Conservation (phyloP, 2,797 vertebrate genomes). For the Periophthalmus magnuspinnatus region DNA sequence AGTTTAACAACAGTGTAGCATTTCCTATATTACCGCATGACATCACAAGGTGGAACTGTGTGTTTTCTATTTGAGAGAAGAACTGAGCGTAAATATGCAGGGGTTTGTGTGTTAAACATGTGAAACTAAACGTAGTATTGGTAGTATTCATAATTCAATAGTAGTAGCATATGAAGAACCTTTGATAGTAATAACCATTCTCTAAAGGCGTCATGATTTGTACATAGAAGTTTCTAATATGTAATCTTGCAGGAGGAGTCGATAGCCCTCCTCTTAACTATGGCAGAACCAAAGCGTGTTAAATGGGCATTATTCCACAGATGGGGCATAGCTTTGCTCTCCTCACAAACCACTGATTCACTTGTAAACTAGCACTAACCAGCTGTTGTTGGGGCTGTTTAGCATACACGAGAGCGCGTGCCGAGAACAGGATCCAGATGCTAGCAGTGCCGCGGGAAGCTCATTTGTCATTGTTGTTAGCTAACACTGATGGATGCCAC, state of each 20-base stretch:
- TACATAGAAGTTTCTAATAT: conserved; percentile 44
- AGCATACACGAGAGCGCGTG: conserved; percentile 76
- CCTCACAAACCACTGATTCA: conserved; percentile 85
- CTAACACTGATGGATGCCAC: conserved; percentile 88
- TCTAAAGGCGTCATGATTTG: conserved; percentile 26
- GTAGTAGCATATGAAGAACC: too few relatives aligned
- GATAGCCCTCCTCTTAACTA: conserved; percentile 63
- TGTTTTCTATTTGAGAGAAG: too few relatives aligned
- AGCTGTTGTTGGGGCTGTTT: conserved; percentile 85
- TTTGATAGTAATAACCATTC: background rate
- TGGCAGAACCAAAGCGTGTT: conserved; percentile 71
- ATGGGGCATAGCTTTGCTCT: conserved; percentile 70
- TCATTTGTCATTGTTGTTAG: conserved; percentile 83
- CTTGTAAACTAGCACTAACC: conserved; percentile 82
- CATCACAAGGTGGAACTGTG: too few relatives aligned
- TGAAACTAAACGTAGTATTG: too few relatives aligned
- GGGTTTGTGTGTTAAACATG: too few relatives aligned
- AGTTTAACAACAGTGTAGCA: too few relatives aligned
- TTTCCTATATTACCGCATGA: too few relatives aligned
- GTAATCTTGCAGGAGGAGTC: conserved; percentile 61
- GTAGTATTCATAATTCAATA: too few relatives aligned
- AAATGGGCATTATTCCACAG: conserved; percentile 81
- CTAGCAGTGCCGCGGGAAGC: conserved; percentile 77
- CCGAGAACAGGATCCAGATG: conserved; percentile 81
- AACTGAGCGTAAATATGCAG: too few relatives aligned